These are phyloP conservation scores for Perizoma affinitatum DNA, from an alignment of 2,888 invertebrate species.

Conservation along the genomic window DNA sequence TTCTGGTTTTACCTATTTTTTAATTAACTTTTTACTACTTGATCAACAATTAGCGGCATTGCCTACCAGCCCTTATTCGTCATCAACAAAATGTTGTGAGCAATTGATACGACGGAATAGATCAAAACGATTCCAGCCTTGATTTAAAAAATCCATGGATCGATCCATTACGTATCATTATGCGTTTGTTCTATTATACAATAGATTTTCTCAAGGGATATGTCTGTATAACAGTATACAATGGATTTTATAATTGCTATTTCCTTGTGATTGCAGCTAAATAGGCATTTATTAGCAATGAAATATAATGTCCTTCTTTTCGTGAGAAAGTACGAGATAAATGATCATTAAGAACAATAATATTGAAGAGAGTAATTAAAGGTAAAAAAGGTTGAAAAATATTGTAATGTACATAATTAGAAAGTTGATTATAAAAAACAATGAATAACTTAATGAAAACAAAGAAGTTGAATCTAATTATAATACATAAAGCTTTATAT, in stretches of 20 bases:
- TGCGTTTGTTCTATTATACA: conserved; percentile 8
- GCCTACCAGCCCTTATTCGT: too few relatives aligned
- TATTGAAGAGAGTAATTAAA: background rate
- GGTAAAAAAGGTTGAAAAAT: background rate
- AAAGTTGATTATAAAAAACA: background rate
- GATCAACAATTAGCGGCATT: too few relatives aligned
- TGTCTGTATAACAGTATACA: conserved; percentile 14
- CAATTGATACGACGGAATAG: too few relatives aligned
- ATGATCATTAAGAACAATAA: background rate
- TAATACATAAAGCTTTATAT: conserved; percentile 1
- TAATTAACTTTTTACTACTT: too few relatives aligned
- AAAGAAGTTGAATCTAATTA: background rate
- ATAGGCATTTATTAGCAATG: conserved; percentile 5
- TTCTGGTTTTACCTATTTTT: too few relatives aligned
- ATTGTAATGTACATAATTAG: background rate
- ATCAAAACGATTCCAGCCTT: conserved; percentile 1
- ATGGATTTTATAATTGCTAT: conserved; percentile 20
- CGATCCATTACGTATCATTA: conserved; percentile 3
- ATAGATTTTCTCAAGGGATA: conserved; percentile 21
- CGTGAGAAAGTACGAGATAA: background rate
- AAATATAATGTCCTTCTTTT: conserved; percentile 6
- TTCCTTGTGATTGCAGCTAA: conserved; percentile 14
- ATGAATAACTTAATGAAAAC: conserved; percentile 1
- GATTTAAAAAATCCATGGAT: background rate
- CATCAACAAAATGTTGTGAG: too few relatives aligned